phyloP scores from a whole-genome alignment of 1,140 invertebrate species.

The Sarcophaga bullata region DNA sequence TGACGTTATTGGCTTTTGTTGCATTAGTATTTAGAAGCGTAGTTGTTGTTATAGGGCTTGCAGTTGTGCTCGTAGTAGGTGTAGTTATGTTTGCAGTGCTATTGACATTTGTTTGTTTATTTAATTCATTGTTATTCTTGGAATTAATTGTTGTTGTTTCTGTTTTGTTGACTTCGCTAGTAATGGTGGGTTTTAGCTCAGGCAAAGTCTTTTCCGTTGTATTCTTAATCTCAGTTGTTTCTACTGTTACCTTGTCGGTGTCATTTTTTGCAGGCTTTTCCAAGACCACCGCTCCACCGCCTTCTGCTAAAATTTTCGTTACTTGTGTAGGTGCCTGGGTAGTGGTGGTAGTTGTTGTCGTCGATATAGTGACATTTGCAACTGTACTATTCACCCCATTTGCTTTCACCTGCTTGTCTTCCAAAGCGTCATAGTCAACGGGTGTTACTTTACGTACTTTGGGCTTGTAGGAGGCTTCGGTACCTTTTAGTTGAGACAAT shows the following conservation, averaged over 20 bases:
- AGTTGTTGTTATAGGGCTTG: slow-evolving; percentile 7
- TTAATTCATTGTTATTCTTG: neutral
- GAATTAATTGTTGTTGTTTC: neutral
- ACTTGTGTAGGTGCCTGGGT: neutral
- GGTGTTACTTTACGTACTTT: slow-evolving; percentile 20
- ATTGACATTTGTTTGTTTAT: neutral
- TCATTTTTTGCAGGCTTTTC: neutral
- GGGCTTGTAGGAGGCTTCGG: neutral
- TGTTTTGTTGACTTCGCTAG: neutral
- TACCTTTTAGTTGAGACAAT: neutral
- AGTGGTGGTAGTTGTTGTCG: neutral
- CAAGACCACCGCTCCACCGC: neutral
- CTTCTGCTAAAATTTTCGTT: neutral
- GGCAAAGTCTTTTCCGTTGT: neutral
- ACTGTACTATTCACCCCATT: neutral
- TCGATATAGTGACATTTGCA: neutral
- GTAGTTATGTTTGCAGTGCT: neutral
- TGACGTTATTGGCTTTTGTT: slow-evolving; percentile 13
- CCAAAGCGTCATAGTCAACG: neutral
- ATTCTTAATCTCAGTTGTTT: neutral
- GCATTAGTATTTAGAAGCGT: slow-evolving; percentile 10
- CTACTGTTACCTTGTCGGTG: neutral
- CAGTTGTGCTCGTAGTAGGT: neutral
- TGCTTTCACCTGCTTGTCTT: neutral
- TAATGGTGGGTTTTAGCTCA: neutral